Base-by-base conservation (phyloP, 2,797 vertebrate genomes). In the Nyctalus aviator region DNA sequence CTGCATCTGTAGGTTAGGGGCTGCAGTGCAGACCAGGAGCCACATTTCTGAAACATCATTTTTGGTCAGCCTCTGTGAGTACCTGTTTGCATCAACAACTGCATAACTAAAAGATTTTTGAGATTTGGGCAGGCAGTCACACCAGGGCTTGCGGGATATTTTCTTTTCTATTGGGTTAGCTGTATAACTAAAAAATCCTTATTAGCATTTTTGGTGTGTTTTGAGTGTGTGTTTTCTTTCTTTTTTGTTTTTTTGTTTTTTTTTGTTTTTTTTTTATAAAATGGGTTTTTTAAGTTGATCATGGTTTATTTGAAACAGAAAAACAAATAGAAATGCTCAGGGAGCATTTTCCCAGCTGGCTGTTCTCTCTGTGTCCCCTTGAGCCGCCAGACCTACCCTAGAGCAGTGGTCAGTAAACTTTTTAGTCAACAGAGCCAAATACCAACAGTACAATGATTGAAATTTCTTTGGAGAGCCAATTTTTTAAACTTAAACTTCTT, bases 51-150 rank as follows among this genome's bases (percentile, higher is more conserved):
- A 78, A 79, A 32, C 32, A 23, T 21, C 11, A 2, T 55, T 86
- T 91, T 59, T 66, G 3, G 79, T 44, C 27, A 32, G 75, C 21
- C 78, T 92, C 59, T 81, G 15, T n/a, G 62, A 50, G 21, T 55
- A 79, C 50, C 77, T 77, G 30, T 81, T 91, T 75, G 25, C 21
- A 48, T 18, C 64, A 66, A 50, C 21, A 76, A 46, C 21, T 76
- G n/a, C 27, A 21, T 78, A 48, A 37, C 30, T 95, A 81, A 84
- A 48, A 95, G 20, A 32, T 81, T 90, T 94, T 91, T 48, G 66
- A 87, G 71, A 84, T 90, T 62, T 75, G 55, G 62, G 55, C 66
- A 84, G 5, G 41, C 81, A 87, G 11, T 84, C 8, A 81, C 32
- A 59, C 41, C 1, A 30, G 72, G n/a, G 13, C 68, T 32, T 88